Evolutionary conservation across 2,888 invertebrate genomes (phyloP), one percentile per base, ranked within the genome.

Genomic region (Orthonychiurus folsomi): DNA sequence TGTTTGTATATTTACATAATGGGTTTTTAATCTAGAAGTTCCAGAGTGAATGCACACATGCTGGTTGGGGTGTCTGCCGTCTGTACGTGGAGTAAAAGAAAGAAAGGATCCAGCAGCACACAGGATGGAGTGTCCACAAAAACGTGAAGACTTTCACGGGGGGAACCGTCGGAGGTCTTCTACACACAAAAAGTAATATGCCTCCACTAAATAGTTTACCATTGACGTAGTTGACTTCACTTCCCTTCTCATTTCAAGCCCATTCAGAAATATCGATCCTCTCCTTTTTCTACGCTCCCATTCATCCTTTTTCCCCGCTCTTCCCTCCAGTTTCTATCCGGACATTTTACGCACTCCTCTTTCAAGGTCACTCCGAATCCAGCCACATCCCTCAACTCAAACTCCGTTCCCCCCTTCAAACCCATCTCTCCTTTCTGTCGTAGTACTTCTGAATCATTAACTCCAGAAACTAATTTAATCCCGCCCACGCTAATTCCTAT

Each of bases 331-430:
- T 15, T 37, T 37, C 37, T 15, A 37, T 37, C n/a, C n/a, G 37
- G 37, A 37, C 15, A 9, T 37, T 37, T 37, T 37, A 37, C 37
- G 37, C 37, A 37, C 37, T 37, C 37, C 5, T 37, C 37, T 37
- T 37, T 37, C 37, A 37, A 37, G 37, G 37, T 37, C 37, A 37
- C n/a, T n/a, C n/a, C n/a, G n/a, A n/a, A n/a, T n/a, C n/a, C n/a
- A n/a, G n/a, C n/a, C n/a, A n/a, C n/a, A n/a, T n/a, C n/a, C n/a
- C n/a, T n/a, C n/a, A n/a, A n/a, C n/a, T n/a, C n/a, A n/a, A n/a
- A n/a, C n/a, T n/a, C n/a, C n/a, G n/a, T n/a, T n/a, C n/a, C n/a
- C n/a, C n/a, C n/a, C n/a, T n/a, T n/a, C n/a, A n/a, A n/a, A n/a
- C n/a, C n/a, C n/a, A n/a, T n/a, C n/a, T n/a, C n/a, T n/a, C n/a